These are phyloP conservation scores for Scytalopus superciliaris DNA, from an alignment of 2,113 vertebrate species.

Conservation along the genomic window DNA sequence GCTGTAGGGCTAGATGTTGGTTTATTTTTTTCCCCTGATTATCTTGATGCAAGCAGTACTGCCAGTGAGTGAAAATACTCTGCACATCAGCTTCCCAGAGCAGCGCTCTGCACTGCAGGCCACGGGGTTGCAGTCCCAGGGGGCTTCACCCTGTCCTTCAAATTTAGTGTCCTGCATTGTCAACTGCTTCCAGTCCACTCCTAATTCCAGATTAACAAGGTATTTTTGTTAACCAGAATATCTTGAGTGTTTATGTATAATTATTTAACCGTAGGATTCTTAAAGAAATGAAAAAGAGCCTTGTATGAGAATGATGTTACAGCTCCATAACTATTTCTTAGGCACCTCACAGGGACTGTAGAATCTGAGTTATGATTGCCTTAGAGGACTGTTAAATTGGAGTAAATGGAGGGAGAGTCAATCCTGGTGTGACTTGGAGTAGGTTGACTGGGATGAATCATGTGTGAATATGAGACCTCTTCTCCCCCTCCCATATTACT, in stretches of 20 bases:
- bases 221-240: neutral
- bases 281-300: neutral
- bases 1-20: constrained; percentile 26
- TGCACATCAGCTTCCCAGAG: neutral
- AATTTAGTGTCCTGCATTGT: neutral
- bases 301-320: neutral
- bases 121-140: neutral
- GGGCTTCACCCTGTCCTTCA: neutral
- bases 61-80: neutral
- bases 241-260: neutral
- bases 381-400: neutral
- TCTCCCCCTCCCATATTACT: neutral
- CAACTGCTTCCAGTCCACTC: neutral
- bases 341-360: neutral
- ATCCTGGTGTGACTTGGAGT: neutral
- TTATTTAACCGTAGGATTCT: neutral
- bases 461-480: neutral
- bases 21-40: neutral
- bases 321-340: neutral
- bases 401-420: neutral
- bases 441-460: neutral
- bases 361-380: neutral
- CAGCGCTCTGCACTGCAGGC: neutral
- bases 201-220: neutral
- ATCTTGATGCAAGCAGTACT: neutral